Conservation (phyloP, 2,888 invertebrate genomes). For the Drosophila lacicola region DNA sequence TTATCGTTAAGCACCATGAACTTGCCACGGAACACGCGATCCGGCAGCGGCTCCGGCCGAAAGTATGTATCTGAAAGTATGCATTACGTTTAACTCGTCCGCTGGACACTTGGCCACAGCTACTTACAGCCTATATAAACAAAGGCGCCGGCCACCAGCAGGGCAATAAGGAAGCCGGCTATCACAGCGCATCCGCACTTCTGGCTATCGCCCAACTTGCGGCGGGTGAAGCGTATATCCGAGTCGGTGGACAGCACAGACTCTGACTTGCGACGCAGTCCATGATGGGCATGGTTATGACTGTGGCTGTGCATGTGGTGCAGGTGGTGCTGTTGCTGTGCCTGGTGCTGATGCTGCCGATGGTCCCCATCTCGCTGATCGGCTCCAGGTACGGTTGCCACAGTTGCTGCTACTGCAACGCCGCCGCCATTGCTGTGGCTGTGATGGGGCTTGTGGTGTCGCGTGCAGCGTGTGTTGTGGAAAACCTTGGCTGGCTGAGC, state of each 20-base stretch:
- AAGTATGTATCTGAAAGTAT: constrained; percentile 83
- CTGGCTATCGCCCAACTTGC: constrained; percentile 93
- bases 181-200: constrained; percentile 95
- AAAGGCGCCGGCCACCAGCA: constrained; percentile 89
- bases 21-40: constrained; percentile 93
- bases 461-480: constrained; percentile 84
- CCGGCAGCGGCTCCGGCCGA: constrained; percentile 88
- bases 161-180: constrained; percentile 92
- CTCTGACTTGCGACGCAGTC: constrained; percentile 87
- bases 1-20: constrained; percentile 90
- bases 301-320: constrained; percentile 65
- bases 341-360: constrained; percentile 32
- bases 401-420: background rate
- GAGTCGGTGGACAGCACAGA: constrained; percentile 94
- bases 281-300: constrained; percentile 66
- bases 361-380: constrained; percentile 45
- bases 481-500: constrained; percentile 78
- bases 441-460: constrained; percentile 83
- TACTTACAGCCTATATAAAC: constrained; percentile 87
- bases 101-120: background rate
- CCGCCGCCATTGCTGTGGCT: constrained; percentile 58
- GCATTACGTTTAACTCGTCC: background rate
- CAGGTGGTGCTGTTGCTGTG: constrained; percentile 58
- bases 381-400: constrained; percentile 1
- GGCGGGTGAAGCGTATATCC: constrained; percentile 94